Evolutionary conservation across 2,113 vertebrate genomes (phyloP).

Genomic region (Regulus satrapa): DNA sequence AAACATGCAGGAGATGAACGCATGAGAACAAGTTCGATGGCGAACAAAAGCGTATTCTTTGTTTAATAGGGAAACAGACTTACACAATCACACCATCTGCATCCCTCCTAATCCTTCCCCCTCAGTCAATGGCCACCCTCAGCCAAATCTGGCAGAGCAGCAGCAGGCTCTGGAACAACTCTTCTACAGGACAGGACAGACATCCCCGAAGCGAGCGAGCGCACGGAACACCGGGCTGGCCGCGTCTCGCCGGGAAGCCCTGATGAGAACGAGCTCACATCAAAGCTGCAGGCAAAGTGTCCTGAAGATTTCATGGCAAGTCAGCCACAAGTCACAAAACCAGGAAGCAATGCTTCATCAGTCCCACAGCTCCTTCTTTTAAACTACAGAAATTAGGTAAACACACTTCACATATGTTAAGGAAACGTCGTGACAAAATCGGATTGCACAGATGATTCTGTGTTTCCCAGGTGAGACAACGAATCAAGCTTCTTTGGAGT

Average conservation of each 20-base stretch:
- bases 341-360: background rate
- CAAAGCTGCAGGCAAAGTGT: background rate
- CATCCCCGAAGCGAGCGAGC: background rate
- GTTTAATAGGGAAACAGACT: constrained; percentile 36
- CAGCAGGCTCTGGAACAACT: background rate
- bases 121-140: background rate
- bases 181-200: background rate
- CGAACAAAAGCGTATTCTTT: constrained; percentile 34
- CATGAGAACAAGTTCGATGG: background rate
- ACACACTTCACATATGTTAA: background rate
- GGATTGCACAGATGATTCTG: background rate
- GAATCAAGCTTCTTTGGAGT: background rate
- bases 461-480: background rate
- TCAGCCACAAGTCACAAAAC: background rate
- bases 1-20: background rate
- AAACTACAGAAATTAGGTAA: background rate
- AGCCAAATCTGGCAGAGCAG: background rate
- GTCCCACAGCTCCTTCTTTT: background rate
- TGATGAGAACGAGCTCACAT: background rate
- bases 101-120: background rate
- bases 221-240: background rate
- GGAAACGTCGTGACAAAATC: background rate
- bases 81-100: constrained; percentile 50
- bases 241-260: background rate
- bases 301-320: background rate